Conservation (phyloP, 1,140 invertebrate genomes). For the Procambarus virginalis region DNA sequence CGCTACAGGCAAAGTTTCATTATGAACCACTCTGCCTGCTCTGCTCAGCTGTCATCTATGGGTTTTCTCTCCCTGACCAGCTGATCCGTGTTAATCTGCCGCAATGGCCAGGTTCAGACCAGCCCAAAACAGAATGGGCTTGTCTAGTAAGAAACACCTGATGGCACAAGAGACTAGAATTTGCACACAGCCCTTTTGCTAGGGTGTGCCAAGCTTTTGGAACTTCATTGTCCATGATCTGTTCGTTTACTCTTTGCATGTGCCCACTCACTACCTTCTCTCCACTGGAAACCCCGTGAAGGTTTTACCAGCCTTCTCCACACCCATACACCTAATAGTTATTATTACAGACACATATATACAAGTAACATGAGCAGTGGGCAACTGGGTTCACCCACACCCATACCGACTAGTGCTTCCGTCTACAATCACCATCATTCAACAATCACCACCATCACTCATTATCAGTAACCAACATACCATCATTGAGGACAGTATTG, state of each 20-base stretch:
- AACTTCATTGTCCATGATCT: slow-evolving; percentile 60
- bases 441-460: slow-evolving; percentile 58
- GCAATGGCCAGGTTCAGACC: slow-evolving; percentile 59
- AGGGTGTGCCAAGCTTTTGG: slow-evolving; percentile 66
- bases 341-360: slow-evolving; percentile 68
- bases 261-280: slow-evolving; percentile 54
- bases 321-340: slow-evolving; percentile 65
- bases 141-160: slow-evolving; percentile 59
- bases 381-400: slow-evolving; percentile 38
- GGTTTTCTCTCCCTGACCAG: slow-evolving; percentile 50
- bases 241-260: slow-evolving; percentile 55
- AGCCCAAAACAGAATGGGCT: slow-evolving; percentile 55
- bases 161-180: slow-evolving; percentile 68
- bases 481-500: slow-evolving; percentile 60
- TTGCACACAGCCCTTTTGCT: slow-evolving; percentile 67
- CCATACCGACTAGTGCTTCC: slow-evolving; percentile 68
- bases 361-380: slow-evolving; percentile 67
- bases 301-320: slow-evolving; percentile 32
- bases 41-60: slow-evolving; percentile 54
- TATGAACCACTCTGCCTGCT: slow-evolving; percentile 61
- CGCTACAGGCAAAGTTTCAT: slow-evolving; percentile 59
- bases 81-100: slow-evolving; percentile 55
- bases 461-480: slow-evolving; percentile 56
- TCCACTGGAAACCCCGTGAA: slow-evolving; percentile 13
- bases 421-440: slow-evolving; percentile 61